Conservation (phyloP, 1,140 invertebrate species). For the Trichoplusia ni region DNA sequence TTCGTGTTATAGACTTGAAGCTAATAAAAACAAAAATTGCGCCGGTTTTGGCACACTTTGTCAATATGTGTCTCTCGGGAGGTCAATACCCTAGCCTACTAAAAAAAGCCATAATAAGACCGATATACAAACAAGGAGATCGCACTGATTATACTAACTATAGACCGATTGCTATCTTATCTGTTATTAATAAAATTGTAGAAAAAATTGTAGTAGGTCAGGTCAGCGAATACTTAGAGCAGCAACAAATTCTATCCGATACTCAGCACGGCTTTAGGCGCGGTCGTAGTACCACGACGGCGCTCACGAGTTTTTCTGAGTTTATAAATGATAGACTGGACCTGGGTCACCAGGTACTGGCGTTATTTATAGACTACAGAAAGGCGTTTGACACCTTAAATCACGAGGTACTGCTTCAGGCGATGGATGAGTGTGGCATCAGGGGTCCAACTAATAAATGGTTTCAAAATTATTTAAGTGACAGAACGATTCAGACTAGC, state of each 20-base stretch:
- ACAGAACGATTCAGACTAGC: background rate
- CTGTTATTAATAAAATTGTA: conserved; percentile 22
- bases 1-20: conserved; percentile 32
- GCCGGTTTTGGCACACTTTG: conserved; percentile 31
- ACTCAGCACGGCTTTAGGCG: background rate
- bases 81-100: conserved; percentile 32
- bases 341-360: conserved; percentile 14
- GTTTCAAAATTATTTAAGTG: conserved; percentile 24
- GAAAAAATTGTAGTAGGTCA: conserved; percentile 31
- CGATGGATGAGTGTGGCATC: conserved; percentile 35
- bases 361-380: conserved; percentile 37
- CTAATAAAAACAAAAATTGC: conserved; percentile 20
- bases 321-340: conserved; percentile 26
- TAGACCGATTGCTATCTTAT: conserved; percentile 25
- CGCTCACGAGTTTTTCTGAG: conserved; percentile 15
- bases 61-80: conserved; percentile 30
- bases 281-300: conserved; percentile 18
- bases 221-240: conserved; percentile 11
- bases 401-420: conserved; percentile 20
- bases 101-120: conserved; percentile 31
- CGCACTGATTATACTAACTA: conserved; percentile 18
- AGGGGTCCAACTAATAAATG: conserved; percentile 23
- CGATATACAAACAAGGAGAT: conserved; percentile 19
- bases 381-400: conserved; percentile 38
- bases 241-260: conserved; percentile 4